phyloP scores from a whole-genome alignment of 2,797 vertebrate genomes.

The Rhynchotus rufescens region DNA sequence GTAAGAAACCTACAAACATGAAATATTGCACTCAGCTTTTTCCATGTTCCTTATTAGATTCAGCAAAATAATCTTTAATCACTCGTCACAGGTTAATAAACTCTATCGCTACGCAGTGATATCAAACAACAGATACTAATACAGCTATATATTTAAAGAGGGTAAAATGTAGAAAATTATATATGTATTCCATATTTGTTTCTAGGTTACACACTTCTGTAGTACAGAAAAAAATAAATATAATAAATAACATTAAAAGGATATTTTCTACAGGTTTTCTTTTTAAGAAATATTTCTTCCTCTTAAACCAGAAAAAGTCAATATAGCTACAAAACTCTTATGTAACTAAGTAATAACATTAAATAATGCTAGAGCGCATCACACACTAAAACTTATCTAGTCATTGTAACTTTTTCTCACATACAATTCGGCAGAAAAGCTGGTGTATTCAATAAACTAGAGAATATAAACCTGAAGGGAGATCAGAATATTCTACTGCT shows the following conservation, averaged over 20 bases:
- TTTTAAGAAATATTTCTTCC: neutral
- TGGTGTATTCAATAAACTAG: too few relatives aligned
- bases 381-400: neutral
- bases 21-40: rapidly evolving
- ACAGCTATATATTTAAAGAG: neutral
- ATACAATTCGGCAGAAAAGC: neutral
- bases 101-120: rapidly evolving
- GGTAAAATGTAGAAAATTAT: neutral
- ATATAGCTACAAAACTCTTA: neutral
- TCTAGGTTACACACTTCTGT: neutral
- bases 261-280: neutral
- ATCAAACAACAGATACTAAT: neutral
- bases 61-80: neutral
- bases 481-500: neutral
- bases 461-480: neutral
- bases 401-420: neutral
- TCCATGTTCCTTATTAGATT: neutral
- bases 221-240: neutral
- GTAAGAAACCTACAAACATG: neutral
- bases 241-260: neutral
- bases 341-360: neutral
- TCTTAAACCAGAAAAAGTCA: neutral
- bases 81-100: neutral
- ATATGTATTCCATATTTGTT: neutral
- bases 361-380: neutral